Percentiles rank a stretch among this genome's conserved stretches.
These are phyloP conservation scores for Alsophila aescularia DNA, from an alignment of 2,888 invertebrate genomes.

Conservation along the genomic window DNA sequence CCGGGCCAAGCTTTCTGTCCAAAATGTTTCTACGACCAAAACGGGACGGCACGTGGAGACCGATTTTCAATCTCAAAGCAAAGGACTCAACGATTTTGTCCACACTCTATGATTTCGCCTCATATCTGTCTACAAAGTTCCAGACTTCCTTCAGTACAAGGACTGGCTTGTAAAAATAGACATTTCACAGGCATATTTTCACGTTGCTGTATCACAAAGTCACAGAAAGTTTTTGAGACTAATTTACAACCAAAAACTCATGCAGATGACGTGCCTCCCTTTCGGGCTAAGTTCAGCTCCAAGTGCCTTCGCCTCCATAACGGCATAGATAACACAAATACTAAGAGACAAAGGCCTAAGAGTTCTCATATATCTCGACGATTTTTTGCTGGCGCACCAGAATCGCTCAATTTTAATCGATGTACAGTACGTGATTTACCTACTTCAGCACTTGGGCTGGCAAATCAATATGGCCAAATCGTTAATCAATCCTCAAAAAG, in stretches of 20 bases:
- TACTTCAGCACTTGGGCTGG: too few species aligned
- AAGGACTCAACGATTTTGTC: constrained; percentile 36
- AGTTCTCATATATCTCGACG: constrained; percentile 27
- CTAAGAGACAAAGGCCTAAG: constrained; percentile 34
- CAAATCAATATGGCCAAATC: too few species aligned
- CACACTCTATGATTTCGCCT: constrained; percentile 31
- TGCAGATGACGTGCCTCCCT: constrained; percentile 44
- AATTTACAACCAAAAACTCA: constrained; percentile 29
- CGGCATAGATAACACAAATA: constrained; percentile 38
- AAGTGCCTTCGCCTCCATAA: constrained; percentile 34
- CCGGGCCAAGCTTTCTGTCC: constrained; percentile 31
- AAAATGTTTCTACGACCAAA: constrained; percentile 31
- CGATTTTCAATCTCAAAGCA: constrained; percentile 38
- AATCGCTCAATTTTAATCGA: too few species aligned
- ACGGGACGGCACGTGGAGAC: constrained; percentile 26
- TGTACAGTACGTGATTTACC: not conserved
- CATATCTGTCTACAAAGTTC: constrained; percentile 35
- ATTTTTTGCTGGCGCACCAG: not conserved
- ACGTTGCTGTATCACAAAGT: constrained; percentile 11
- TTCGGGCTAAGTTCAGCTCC: constrained; percentile 45
- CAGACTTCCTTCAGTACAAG: constrained; percentile 38
- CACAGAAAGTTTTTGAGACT: constrained; percentile 39
- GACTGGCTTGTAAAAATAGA: constrained; percentile 40
- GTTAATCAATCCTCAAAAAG: too few species aligned
- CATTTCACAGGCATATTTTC: too few species aligned